These are phyloP conservation scores for Nothobranchius furzeri DNA, from an alignment of 2,113 vertebrate species.

Conservation along the genomic window DNA sequence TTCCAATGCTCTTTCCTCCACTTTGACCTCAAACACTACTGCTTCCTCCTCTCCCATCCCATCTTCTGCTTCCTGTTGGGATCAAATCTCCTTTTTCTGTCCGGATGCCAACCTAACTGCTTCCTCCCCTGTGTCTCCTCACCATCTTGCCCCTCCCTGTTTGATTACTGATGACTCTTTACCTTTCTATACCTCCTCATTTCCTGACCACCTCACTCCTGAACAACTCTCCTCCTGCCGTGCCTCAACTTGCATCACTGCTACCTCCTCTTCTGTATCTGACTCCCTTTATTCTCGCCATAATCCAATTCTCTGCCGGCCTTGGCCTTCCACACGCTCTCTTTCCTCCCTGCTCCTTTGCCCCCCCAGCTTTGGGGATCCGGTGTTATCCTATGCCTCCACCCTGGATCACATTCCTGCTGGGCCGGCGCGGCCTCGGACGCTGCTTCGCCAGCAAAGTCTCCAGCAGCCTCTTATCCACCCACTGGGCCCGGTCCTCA, in stretches of 20 bases:
- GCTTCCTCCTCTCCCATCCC: conserved; percentile 21
- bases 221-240: conserved; percentile 56
- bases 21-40: conserved; percentile 36
- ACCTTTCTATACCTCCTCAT: conserved; percentile 75
- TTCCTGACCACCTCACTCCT: conserved; percentile 60
- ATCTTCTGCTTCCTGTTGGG: conserved; percentile 67
- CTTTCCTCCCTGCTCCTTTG: conserved; percentile 78
- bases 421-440: conserved; percentile 87
- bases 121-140: conserved; percentile 31
- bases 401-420: conserved; percentile 93
- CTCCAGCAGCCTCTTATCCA: conserved; percentile 95
- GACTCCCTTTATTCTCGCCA: conserved; percentile 76
- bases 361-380: conserved; percentile 90
- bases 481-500: conserved; percentile 82
- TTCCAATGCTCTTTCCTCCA: conserved; percentile 28
- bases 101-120: conserved; percentile 54
- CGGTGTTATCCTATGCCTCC: conserved; percentile 89
- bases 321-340: conserved; percentile 70
- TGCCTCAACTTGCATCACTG: conserved; percentile 31
- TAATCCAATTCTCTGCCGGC: conserved; percentile 71
- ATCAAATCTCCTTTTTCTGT: conserved; percentile 80
- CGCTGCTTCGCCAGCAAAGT: conserved; percentile 93
- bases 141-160: conserved; percentile 76
- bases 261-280: conserved; percentile 56
- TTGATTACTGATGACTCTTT: conserved; percentile 71